phyloP scores from a whole-genome alignment of 2,888 invertebrate genomes.

The Heterodera filipjevi region DNA sequence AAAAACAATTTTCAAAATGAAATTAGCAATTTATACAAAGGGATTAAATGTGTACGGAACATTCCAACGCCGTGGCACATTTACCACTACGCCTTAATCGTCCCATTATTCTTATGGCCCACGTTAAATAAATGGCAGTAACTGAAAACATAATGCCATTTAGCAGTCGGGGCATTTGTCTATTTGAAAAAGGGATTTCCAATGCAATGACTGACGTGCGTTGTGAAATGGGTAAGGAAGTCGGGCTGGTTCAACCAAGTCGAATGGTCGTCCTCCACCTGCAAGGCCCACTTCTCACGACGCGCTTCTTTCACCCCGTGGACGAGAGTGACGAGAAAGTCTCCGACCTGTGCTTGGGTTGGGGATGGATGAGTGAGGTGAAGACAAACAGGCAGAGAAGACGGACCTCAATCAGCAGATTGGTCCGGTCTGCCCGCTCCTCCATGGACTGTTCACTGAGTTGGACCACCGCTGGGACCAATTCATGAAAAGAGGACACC shows the following conservation, averaged over 20 bases:
- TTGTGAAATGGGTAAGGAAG: constrained; percentile 39
- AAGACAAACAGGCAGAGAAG: not conserved
- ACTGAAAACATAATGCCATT: not conserved
- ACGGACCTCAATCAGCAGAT: constrained; percentile 12
- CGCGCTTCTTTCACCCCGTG: constrained; percentile 33
- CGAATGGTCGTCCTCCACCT: constrained; percentile 25
- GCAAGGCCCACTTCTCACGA: constrained; percentile 26
- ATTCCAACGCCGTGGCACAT: not conserved
- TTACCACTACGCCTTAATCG: constrained; percentile 8
- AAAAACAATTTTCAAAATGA: not conserved
- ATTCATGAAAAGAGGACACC: constrained; percentile 45
- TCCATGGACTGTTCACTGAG: constrained; percentile 36
- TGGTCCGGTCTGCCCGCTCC: constrained; percentile 23
- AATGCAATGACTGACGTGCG: constrained; percentile 32
- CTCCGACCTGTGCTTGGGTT: constrained; percentile 25
- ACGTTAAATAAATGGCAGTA: not conserved
- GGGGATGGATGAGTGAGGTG: not conserved
- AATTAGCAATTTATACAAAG: too few species aligned
- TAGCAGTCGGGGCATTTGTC: not conserved
- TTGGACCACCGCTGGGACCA: constrained; percentile 38
- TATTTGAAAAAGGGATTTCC: not conserved
- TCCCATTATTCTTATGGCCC: not conserved
- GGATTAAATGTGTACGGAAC: too few species aligned
- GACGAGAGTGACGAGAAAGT: constrained; percentile 35
- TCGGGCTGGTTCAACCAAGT: constrained; percentile 43